These are phyloP conservation scores for Hyposmocoma kahamanoa DNA, from an alignment of 1,140 invertebrate species.

Conservation along the genomic window DNA sequence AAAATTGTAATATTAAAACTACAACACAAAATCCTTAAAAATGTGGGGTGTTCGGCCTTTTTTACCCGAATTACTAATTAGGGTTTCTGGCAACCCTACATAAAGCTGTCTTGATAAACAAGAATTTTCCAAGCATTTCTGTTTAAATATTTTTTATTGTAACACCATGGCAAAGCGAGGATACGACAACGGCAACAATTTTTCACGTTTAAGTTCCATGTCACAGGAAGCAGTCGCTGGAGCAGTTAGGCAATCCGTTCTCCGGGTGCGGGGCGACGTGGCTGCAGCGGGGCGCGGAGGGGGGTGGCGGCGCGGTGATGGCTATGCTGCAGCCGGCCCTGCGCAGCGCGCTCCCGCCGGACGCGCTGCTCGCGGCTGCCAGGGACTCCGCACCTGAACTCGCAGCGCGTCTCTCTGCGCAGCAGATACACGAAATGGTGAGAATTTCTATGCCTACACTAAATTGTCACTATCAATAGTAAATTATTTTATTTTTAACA, in stretches of 20 bases:
- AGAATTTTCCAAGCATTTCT: too few relatives aligned
- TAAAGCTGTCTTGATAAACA: too few relatives aligned
- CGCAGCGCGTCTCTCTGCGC: slow-evolving; percentile 76
- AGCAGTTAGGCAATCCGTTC: slow-evolving; percentile 65
- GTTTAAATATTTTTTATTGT: too few relatives aligned
- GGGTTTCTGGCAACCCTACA: too few relatives aligned
- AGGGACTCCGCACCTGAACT: slow-evolving; percentile 86
- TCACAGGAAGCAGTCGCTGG: slow-evolving; percentile 71
- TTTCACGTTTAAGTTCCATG: slow-evolving; percentile 35
- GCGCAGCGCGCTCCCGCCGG: slow-evolving; percentile 77
- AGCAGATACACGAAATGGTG: slow-evolving; percentile 83
- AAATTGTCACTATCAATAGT: too few relatives aligned
- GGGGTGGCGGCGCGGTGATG: slow-evolving; percentile 53
- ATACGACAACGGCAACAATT: slow-evolving; percentile 26
- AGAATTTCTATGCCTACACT: too few relatives aligned
- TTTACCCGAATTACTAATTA: too few relatives aligned
- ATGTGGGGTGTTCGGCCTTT: too few relatives aligned
- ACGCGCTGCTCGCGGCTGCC: slow-evolving; percentile 84
- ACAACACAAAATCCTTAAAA: too few relatives aligned
- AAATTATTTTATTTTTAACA: too few relatives aligned
- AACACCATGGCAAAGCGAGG: too few relatives aligned
- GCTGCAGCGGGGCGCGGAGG: slow-evolving; percentile 47
- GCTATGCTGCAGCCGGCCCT: slow-evolving; percentile 71
- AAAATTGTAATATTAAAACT: too few relatives aligned
- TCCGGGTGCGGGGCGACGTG: slow-evolving; percentile 61